phyloP scores from a whole-genome alignment of 2,888 invertebrate genomes.

The Branchipolynoe longqiensis region DNA sequence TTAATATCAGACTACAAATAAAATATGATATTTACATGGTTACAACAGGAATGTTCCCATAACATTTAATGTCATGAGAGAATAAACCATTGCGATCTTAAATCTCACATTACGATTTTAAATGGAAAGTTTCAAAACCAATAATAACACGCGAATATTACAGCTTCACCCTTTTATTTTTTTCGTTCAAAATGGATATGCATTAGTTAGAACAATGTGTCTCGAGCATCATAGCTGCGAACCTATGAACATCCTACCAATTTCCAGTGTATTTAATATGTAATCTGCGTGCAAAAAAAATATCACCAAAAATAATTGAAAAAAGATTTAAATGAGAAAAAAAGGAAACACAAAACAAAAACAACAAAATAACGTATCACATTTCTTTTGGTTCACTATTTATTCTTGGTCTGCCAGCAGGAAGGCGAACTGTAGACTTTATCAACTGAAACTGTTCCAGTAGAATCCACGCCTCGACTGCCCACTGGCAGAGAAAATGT shows the following conservation, averaged over 20 bases:
- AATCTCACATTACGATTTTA: too few relatives aligned
- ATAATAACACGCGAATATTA: not conserved
- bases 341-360: not conserved
- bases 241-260: slow-evolving; percentile 32
- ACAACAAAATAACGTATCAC: not conserved
- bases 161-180: slow-evolving; percentile 33
- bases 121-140: too few relatives aligned
- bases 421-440: too few relatives aligned
- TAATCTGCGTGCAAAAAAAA: slow-evolving; percentile 13
- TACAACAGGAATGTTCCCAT: too few relatives aligned
- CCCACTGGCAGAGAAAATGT: too few relatives aligned
- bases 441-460: too few relatives aligned
- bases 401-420: not conserved
- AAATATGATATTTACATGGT: too few relatives aligned
- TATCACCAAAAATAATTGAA: not conserved
- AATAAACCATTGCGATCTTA: too few relatives aligned
- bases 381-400: not conserved
- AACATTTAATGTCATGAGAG: too few relatives aligned
- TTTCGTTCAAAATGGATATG: slow-evolving; percentile 38
- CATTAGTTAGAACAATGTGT: slow-evolving; percentile 7
- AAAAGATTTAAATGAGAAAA: not conserved
- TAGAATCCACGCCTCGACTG: too few relatives aligned
- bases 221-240: not conserved
- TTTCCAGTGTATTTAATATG: not conserved
- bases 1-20: too few relatives aligned